A percentile compares a stretch with the other conserved stretches of the same genome.
Conservation (phyloP, 2,888 invertebrate genomes). For the Eupithecia centaureata region DNA sequence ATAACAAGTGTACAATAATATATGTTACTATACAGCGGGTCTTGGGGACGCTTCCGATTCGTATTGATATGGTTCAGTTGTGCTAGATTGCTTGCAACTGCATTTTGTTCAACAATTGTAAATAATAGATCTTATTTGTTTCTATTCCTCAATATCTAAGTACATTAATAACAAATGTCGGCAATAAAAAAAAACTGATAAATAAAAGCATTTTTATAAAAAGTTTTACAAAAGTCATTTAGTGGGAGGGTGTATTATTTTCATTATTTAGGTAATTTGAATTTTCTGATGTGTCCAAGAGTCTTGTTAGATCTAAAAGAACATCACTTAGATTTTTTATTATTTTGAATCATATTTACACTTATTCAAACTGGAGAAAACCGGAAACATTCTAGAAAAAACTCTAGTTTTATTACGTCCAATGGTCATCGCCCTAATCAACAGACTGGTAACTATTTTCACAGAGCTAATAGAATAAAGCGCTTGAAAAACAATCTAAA, state of each 20-base stretch:
- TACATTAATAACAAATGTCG: not conserved
- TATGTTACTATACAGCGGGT: not conserved
- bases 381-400: not conserved
- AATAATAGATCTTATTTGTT: not conserved
- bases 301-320: no score
- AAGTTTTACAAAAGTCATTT: no score
- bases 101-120: not conserved
- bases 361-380: not conserved
- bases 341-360: no score
- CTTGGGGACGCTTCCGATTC: not conserved
- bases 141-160: no score
- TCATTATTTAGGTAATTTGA: no score
- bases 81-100: not conserved
- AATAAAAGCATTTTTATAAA: not conserved
- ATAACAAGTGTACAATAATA: not conserved
- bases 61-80: not conserved
- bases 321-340: no score
- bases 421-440: conserved; percentile 35
- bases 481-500: conserved; percentile 33
- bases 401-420: conserved; percentile 32
- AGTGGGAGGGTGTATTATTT: no score
- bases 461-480: conserved; percentile 42
- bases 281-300: no score
- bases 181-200: not conserved
- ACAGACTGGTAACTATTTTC: conserved; percentile 70